Percentiles rank a stretch among this genome's conserved stretches.
phyloP scores from a whole-genome alignment of 2,797 vertebrate species.

The Sebastes cheni region DNA sequence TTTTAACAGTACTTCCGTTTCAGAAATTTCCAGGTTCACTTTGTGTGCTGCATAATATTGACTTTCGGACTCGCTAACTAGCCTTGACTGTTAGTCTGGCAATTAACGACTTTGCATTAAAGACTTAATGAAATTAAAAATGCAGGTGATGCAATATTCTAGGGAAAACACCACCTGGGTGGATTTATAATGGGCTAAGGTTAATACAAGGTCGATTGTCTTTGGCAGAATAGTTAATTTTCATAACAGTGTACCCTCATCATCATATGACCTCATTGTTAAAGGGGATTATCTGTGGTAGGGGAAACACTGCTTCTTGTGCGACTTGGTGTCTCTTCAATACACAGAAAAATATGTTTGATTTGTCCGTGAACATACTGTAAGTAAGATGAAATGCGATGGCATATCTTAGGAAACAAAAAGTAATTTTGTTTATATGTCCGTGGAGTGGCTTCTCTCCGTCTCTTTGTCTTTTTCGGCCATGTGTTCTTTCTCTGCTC shows the following conservation, averaged over 20 bases:
- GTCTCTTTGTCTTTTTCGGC: constrained; percentile 7
- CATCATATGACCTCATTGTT: background rate
- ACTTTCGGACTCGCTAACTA: constrained; percentile 3
- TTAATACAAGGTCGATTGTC: constrained; percentile 13
- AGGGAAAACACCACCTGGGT: constrained; percentile 5
- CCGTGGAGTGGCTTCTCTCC: constrained; percentile 1
- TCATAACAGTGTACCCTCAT: constrained; percentile 1
- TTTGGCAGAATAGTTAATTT: constrained; percentile 12
- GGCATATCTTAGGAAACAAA: background rate
- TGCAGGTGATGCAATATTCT: background rate
- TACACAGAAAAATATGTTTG: background rate
- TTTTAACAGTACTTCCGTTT: background rate
- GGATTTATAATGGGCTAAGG: background rate
- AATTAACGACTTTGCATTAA: background rate
- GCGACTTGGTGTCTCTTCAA: background rate
- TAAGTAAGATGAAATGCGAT: background rate
- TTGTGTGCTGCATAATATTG: background rate
- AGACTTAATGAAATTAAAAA: background rate
- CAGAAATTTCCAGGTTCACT: constrained; percentile 9
- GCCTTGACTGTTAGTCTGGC: background rate
- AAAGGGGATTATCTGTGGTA: background rate
- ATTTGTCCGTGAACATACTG: background rate
- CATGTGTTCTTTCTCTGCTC: constrained; percentile 36
- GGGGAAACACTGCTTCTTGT: background rate
- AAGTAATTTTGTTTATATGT: constrained; percentile 7